Conservation (phyloP, 2,113 vertebrate genomes). For the Rostratula benghalensis region DNA sequence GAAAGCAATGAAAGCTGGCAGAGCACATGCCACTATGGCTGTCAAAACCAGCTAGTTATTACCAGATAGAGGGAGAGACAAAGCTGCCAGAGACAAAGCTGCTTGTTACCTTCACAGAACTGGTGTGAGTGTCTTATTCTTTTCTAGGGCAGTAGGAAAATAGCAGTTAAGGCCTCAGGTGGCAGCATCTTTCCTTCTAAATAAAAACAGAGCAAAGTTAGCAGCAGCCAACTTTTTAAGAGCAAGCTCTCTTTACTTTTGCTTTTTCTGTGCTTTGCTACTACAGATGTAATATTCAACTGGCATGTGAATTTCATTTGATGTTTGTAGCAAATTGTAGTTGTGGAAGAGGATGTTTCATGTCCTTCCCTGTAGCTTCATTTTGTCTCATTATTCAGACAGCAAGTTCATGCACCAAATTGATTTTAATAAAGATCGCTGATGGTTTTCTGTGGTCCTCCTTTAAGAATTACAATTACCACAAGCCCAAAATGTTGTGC, state of each 20-base stretch:
- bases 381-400: not conserved
- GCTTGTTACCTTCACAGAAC: not conserved
- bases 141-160: not conserved
- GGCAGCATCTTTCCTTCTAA: constrained; percentile 57
- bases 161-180: constrained; percentile 31
- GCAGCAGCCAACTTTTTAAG: not conserved
- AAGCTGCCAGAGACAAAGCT: not conserved
- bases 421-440: not conserved
- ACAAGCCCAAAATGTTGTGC: not conserved
- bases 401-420: not conserved
- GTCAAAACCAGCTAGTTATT: not conserved
- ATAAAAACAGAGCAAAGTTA: not conserved
- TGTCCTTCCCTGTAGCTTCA: not conserved
- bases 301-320: not conserved
- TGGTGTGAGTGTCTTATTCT: not conserved
- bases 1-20: not conserved
- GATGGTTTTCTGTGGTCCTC: not conserved
- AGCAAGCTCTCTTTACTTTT: not conserved
- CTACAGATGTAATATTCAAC: not conserved
- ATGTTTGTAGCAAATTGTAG: not conserved
- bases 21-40: not conserved
- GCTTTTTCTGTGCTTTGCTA: not conserved
- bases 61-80: not conserved
- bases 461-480: not conserved
- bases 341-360: not conserved